Evolutionary conservation across 2,113 vertebrate species (phyloP), one percentile per base, ranked within the genome.

Genomic region (Collichthys lucidus): DNA sequence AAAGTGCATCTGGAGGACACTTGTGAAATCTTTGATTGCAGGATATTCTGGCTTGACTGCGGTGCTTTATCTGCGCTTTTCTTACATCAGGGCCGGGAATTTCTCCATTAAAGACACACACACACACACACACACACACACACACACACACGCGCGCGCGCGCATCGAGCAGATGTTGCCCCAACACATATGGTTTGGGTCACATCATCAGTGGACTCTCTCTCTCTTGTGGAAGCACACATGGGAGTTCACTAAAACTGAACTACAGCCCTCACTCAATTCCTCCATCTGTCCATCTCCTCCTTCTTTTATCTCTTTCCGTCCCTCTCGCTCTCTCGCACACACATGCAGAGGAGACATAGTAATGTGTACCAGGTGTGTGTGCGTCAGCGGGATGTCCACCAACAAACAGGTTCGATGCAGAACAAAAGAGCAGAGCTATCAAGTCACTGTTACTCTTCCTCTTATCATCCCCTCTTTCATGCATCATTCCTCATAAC

Each of bases 321-420:
- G 22, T 50, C 61, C 67, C 71, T 59, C 68, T 70, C 57, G 15
- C 61, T 31, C 53, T 31, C 77, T 29, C 70, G 50, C 40, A 70
- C 63, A 83, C 50, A 64, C 73, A 66, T 16, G 12, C 59, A 52
- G 57, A 66, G 66, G 53, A 72, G 66, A 72, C 29, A 6, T 49
- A 67, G 70, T 91, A 90, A 92, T 91, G 46, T 83, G 55, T 72
- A 83, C 86, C 90, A 92, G 90, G 88, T 92, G 92, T 80, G 92
- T 80, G 75, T 61, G 59, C 75, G 74, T 61, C 74, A 79, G 85
- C 61, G 20, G 80, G 83, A 72, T 77, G 80, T 82, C 82, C 61
- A 20, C 76, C n/a, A 79, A 78, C 0, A 86, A 85, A 88, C 80
- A 52, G 46, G 29, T 63, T 60, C 44, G 24, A 77, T 63, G 60